Percentiles rank a stretch among this genome's conserved stretches.
phyloP scores from a whole-genome alignment of 2,888 invertebrate genomes.

The Parnassius glacialis region DNA sequence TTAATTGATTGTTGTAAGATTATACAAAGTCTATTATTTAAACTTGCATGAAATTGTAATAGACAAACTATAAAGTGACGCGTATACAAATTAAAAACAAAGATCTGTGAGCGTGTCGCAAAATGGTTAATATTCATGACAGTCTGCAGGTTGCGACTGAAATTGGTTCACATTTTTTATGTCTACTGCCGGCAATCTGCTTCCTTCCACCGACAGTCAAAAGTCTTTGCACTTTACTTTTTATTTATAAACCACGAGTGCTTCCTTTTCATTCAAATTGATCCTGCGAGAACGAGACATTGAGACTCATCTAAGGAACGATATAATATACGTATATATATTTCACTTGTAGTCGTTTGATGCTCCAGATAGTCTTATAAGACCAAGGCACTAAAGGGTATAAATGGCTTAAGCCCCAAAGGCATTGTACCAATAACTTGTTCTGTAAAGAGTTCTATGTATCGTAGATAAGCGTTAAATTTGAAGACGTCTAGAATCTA shows the following conservation, averaged over 20 bases:
- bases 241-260: conserved; percentile 59
- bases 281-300: conserved; percentile 19
- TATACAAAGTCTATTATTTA: no score
- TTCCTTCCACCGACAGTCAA: conserved; percentile 42
- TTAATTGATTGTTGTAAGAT: no score
- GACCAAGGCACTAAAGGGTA: not conserved
- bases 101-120: conserved; percentile 51
- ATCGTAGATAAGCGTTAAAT: conserved; percentile 5
- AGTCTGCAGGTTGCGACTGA: conserved; percentile 68
- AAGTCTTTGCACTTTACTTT: conserved; percentile 47
- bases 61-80: not conserved
- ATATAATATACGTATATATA: conserved; percentile 1
- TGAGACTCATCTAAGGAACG: conserved; percentile 22
- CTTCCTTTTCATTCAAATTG: conserved; percentile 42
- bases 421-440: not conserved
- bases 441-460: conserved; percentile 2
- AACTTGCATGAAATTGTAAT: no score
- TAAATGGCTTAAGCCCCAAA: not conserved
- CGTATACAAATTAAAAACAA: conserved; percentile 5
- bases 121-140: conserved; percentile 77
- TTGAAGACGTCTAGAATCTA: conserved; percentile 1
- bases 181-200: conserved; percentile 46
- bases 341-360: conserved; percentile 6
- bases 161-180: conserved; percentile 77
- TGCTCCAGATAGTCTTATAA: conserved; percentile 8